Percentiles rank a stretch among this genome's conserved stretches.
Conservation (phyloP, 2,888 invertebrate genomes). For the Dasysyrphus albostriatus region DNA sequence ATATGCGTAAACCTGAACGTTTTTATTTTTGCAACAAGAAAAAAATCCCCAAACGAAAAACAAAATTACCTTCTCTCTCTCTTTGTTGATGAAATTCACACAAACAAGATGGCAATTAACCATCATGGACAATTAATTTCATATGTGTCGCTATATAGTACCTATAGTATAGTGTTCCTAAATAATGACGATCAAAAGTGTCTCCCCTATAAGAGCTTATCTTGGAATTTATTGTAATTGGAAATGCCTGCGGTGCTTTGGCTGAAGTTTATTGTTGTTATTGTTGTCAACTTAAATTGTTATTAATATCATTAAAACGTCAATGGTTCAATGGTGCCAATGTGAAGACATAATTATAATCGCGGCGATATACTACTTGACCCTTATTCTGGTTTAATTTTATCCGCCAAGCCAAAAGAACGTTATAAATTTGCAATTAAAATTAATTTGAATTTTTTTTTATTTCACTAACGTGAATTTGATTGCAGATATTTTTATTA, state of each 20-base stretch:
- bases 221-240: slow-evolving; percentile 39
- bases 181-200: slow-evolving; percentile 14
- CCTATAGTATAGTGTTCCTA: not conserved
- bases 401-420: not conserved
- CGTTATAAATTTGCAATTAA: slow-evolving; percentile 19
- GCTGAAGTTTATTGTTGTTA: slow-evolving; percentile 23
- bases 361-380: slow-evolving; percentile 7
- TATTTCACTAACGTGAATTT: not conserved
- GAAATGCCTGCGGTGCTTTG: slow-evolving; percentile 16
- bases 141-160: not conserved
- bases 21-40: not conserved
- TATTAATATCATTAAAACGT: slow-evolving; percentile 38
- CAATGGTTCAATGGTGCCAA: slow-evolving; percentile 16
- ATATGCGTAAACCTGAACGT: not conserved
- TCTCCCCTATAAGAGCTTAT: slow-evolving; percentile 10
- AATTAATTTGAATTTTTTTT: slow-evolving; percentile 3
- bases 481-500: not conserved
- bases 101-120: slow-evolving; percentile 19
- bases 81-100: not conserved
- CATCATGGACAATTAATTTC: slow-evolving; percentile 23
- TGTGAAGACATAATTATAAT: slow-evolving; percentile 23
- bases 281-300: slow-evolving; percentile 34
- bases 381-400: slow-evolving; percentile 12
- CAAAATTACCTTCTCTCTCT: slow-evolving; percentile 9
- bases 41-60: not conserved